Conservation (phyloP, 2,113 vertebrate genomes). For the Alectura lathami region DNA sequence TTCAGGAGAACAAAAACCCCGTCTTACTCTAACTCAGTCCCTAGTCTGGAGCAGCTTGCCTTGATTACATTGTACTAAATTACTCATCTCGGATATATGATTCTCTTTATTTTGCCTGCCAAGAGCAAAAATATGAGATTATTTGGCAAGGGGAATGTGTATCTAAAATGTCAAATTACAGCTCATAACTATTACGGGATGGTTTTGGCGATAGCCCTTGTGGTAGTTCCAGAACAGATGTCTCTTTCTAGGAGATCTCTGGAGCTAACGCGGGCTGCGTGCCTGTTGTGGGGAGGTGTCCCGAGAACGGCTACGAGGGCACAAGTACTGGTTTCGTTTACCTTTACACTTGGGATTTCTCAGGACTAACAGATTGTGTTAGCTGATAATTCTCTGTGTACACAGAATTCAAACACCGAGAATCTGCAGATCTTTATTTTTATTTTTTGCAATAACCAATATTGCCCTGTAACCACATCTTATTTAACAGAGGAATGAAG, state of each 20-base stretch:
- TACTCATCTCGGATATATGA: conserved; percentile 35
- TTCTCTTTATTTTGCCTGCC: conserved; percentile 38
- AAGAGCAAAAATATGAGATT: conserved; percentile 51
- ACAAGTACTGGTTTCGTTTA: background rate
- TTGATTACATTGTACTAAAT: conserved; percentile 46
- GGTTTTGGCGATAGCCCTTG: conserved; percentile 31
- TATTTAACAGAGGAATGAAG: background rate
- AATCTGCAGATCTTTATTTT: too few species aligned
- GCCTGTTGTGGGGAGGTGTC: background rate
- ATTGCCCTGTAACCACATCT: background rate
- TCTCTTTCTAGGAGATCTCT: conserved; percentile 61
- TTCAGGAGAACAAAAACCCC: background rate
- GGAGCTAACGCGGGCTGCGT: background rate
- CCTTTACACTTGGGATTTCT: background rate
- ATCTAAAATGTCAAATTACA: conserved; percentile 60
- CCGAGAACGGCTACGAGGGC: background rate
- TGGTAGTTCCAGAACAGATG: conserved; percentile 36
- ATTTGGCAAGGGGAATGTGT: conserved; percentile 38
- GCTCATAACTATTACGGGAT: conserved; percentile 2
- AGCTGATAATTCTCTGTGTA: background rate
- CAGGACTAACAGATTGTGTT: background rate
- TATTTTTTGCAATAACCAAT: background rate
- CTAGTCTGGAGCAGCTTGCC: conserved; percentile 11
- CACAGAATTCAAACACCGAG: background rate
- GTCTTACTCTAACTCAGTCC: background rate